These are phyloP conservation scores for Patella depressa DNA, from an alignment of 2,888 invertebrate genomes.

Conservation along the genomic window DNA sequence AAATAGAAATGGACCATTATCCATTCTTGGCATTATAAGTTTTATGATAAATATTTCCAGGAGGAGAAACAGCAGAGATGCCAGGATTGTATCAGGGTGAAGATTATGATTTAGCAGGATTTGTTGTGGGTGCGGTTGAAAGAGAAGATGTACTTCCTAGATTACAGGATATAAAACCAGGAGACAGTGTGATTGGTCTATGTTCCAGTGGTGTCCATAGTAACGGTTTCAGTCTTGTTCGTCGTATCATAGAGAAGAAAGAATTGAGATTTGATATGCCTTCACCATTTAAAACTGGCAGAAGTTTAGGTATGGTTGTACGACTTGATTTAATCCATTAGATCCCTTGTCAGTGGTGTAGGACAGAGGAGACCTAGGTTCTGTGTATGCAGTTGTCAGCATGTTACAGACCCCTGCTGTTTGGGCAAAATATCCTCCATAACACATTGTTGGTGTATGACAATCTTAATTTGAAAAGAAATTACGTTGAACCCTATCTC, in stretches of 20 bases:
- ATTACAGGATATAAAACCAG: slow-evolving; percentile 76
- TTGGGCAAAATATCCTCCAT: too few species aligned
- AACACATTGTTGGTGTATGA: too few species aligned
- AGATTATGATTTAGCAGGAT: slow-evolving; percentile 96
- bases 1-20: too few species aligned
- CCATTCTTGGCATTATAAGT: too few species aligned
- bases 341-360: not conserved
- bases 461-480: too few species aligned
- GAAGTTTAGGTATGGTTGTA: slow-evolving; percentile 78
- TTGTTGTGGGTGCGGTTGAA: slow-evolving; percentile 94
- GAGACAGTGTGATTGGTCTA: slow-evolving; percentile 88
- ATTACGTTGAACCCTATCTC: too few species aligned
- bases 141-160: slow-evolving; percentile 81
- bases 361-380: too few species aligned
- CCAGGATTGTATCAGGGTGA: slow-evolving; percentile 90
- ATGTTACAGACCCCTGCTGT: too few species aligned
- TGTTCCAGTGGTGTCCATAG: slow-evolving; percentile 94
- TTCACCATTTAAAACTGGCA: slow-evolving; percentile 78
- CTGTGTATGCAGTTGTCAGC: too few species aligned
- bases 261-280: slow-evolving; percentile 79
- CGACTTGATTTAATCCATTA: not conserved
- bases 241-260: slow-evolving; percentile 81
- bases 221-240: slow-evolving; percentile 92
- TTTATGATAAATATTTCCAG: slow-evolving; percentile 70
- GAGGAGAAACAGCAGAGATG: slow-evolving; percentile 88